Percentiles rank a stretch among this genome's conserved stretches.
Evolutionary conservation across 2,797 vertebrate species (phyloP).

Genomic region (Lutjanus campechanus): DNA sequence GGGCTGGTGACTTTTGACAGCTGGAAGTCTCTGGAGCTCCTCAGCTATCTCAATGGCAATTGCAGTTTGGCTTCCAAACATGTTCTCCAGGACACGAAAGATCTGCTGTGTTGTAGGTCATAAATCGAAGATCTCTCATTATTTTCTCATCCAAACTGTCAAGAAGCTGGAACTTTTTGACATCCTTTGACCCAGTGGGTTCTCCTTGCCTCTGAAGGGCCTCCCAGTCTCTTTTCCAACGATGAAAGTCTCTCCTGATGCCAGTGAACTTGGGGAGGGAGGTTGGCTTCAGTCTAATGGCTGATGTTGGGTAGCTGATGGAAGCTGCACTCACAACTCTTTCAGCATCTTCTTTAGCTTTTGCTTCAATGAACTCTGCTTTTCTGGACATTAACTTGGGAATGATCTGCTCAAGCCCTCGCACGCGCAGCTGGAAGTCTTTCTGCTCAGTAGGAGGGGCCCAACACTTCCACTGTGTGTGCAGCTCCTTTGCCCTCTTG

Average conservation of each 20-base stretch:
- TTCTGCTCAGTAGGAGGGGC: not conserved
- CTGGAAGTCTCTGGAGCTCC: slow-evolving; percentile 1
- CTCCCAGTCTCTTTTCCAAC: not conserved
- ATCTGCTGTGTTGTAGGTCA: not conserved
- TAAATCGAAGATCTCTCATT: not conserved
- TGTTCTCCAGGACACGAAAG: not conserved
- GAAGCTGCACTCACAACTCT: not conserved
- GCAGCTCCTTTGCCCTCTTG: not conserved
- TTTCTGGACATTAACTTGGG: not conserved
- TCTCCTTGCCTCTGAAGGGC: slow-evolving; percentile 8
- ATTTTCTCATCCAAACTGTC: not conserved
- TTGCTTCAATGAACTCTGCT: not conserved
- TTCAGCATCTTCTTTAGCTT: not conserved
- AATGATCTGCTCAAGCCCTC: not conserved
- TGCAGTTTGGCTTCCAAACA: not conserved
- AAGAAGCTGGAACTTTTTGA: not conserved
- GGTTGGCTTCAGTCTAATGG: not conserved
- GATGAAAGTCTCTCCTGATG: not conserved
- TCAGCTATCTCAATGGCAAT: not conserved
- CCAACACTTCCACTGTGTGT: not conserved
- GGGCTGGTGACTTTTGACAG: slow-evolving; percentile 1
- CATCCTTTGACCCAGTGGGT: not conserved
- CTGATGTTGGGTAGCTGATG: not conserved
- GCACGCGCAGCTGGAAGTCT: not conserved
- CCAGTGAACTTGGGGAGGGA: not conserved